A percentile compares a stretch with the other conserved stretches of the same genome.
These are phyloP conservation scores for Aricia artaxerxes DNA, from an alignment of 2,888 invertebrate genomes.

Conservation along the genomic window DNA sequence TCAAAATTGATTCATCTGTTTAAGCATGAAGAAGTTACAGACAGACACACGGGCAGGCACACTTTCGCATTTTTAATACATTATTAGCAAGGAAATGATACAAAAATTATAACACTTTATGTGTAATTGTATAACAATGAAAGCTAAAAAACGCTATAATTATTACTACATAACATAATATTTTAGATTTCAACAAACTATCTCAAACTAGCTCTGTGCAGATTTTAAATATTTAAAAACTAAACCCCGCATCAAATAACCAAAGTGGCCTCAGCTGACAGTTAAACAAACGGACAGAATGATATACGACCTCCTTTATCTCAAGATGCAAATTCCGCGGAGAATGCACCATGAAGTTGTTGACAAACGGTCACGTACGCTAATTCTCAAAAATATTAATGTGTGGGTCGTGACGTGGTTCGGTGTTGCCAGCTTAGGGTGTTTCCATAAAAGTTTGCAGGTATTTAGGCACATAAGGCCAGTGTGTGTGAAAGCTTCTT, in stretches of 20 bases:
- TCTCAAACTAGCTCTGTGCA: neutral
- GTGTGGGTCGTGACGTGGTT: constrained; percentile 62
- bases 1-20: no score
- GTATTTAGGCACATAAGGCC: no score
- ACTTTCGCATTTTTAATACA: no score
- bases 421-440: neutral
- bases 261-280: constrained; percentile 13
- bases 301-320: constrained; percentile 4
- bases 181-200: no score
- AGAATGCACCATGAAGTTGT: constrained; percentile 32
- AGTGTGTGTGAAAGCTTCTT: no score
- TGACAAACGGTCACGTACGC: constrained; percentile 53
- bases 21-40: no score
- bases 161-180: no score
- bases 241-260: neutral
- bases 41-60: no score
- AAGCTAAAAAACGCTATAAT: no score
- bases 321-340: constrained; percentile 23
- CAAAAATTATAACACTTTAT: no score
- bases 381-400: constrained; percentile 72
- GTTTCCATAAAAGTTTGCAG: neutral
- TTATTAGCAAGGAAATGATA: no score
- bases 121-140: no score
- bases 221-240: neutral
- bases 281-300: constrained; percentile 6